Base-by-base conservation (phyloP, 2,113 vertebrate genomes). In the Cygnus buccinator region DNA sequence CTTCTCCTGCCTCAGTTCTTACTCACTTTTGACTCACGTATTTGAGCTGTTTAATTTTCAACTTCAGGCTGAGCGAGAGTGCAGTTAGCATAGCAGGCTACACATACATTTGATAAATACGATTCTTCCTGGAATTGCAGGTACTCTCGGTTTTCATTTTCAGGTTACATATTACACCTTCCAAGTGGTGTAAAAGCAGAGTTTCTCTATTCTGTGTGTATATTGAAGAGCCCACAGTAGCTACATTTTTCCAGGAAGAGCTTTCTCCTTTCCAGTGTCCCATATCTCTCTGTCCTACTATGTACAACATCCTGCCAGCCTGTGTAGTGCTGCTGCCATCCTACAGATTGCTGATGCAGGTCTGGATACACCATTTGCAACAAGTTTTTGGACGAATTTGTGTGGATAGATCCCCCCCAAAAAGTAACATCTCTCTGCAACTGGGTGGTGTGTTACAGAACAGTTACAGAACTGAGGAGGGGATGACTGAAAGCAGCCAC, bases 401-500 rank as follows among this genome's bases (percentile, higher is more conserved):
- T 39, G 48, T 58, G n/a, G 19, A 57, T 29, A 48, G 46, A 21
- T 48, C 17, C 46, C 20, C 44, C 46, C 68, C 73, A 28, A 44
- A 89, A 83, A 87, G 35, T 28, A 44, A 28, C 26, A 70, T 78
- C 44, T 76, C 71, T 89, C 41, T 21, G 13, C 37, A 84, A 23
- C 41, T 63, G 35, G 58, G 26, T 13, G 18, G 67, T 33, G 54
- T 58, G 16, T 39, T 93, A 48, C 46, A 48, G 46, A 48, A 48
- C 46, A 48, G 46, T 48, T 48, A 21, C 20, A 48, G 46, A 92
- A 71, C 26, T 23, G 68, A 55, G 59, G 25, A 33, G 29, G 33
- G 13, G 31, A 92, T 85, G 44, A 95, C 68, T 84, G 89, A 93
- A 95, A 86, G 70, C 65, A 94, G 70, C 46, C 74, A n/a, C 44